These are phyloP conservation scores for Trissolcus brochymenae DNA, from an alignment of 2,888 invertebrate genomes.

Conservation along the genomic window DNA sequence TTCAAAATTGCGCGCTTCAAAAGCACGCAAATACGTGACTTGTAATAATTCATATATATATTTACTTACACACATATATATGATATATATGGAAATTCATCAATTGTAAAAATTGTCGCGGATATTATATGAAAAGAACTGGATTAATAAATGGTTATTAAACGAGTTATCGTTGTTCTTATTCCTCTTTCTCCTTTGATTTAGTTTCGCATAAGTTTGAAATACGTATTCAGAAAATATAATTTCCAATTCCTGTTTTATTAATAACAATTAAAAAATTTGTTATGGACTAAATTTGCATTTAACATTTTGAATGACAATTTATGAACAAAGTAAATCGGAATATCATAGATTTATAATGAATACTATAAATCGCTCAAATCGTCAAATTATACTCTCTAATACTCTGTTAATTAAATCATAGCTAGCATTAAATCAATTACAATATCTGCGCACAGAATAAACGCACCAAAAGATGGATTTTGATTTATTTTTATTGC, in stretches of 20 bases:
- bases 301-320: too few relatives aligned
- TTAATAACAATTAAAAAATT: background rate
- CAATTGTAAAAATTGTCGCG: conserved; percentile 53
- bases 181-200: background rate
- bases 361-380: conserved; percentile 2
- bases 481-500: too few relatives aligned
- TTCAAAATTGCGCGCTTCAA: conserved; percentile 40
- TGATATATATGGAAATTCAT: conserved; percentile 32
- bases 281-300: too few relatives aligned
- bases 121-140: conserved; percentile 54
- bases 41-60: conserved; percentile 14
- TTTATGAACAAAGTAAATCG: background rate
- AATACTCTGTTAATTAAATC: conserved; percentile 14
- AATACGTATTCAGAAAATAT: background rate
- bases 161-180: conserved; percentile 9
- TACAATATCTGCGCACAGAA: too few relatives aligned
- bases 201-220: background rate
- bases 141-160: conserved; percentile 56
- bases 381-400: background rate
- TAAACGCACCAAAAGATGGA: background rate
- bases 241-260: background rate
- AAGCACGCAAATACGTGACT: conserved; percentile 30
- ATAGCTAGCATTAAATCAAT: conserved; percentile 6
- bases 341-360: background rate
- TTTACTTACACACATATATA: conserved; percentile 1